phyloP scores from a whole-genome alignment of 1,140 invertebrate species.

The Muscidifurax raptorellus region DNA sequence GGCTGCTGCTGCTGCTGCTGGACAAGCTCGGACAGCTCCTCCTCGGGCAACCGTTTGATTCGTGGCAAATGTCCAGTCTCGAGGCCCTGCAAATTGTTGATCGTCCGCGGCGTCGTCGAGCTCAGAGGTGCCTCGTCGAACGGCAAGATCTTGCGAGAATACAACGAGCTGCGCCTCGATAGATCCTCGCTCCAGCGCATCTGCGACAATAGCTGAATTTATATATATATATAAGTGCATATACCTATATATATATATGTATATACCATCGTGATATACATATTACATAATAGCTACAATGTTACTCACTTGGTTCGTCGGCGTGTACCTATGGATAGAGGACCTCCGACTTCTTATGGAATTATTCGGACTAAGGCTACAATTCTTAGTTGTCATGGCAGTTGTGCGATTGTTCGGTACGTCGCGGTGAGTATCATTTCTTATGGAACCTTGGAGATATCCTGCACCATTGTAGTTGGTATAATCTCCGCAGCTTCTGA shows the following conservation, averaged over 20 bases:
- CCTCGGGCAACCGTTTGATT: constrained; percentile 70
- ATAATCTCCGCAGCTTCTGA: constrained; percentile 78
- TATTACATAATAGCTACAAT: too few relatives aligned
- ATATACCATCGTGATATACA: too few relatives aligned
- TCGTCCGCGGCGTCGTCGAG: constrained; percentile 70
- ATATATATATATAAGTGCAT: not conserved
- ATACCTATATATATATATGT: too few relatives aligned
- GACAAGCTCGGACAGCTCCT: constrained; percentile 62
- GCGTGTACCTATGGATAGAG: constrained; percentile 68
- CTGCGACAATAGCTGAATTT: constrained; percentile 56
- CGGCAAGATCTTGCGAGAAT: constrained; percentile 65
- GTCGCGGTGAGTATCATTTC: constrained; percentile 83
- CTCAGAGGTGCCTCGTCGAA: constrained; percentile 67
- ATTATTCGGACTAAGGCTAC: constrained; percentile 82
- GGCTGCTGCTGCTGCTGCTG: not conserved
- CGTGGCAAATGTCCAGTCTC: constrained; percentile 70
- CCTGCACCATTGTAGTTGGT: constrained; percentile 82
- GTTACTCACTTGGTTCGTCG: constrained; percentile 65
- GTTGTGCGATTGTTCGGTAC: constrained; percentile 74
- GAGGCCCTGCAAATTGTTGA: constrained; percentile 71
- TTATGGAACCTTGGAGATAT: constrained; percentile 75
- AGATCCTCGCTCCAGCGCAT: constrained; percentile 74
- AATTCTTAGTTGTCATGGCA: constrained; percentile 76
- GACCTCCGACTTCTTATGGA: constrained; percentile 76
- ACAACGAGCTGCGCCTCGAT: constrained; percentile 72